phyloP scores from a whole-genome alignment of 2,113 vertebrate species.

The Eurypyga helias region DNA sequence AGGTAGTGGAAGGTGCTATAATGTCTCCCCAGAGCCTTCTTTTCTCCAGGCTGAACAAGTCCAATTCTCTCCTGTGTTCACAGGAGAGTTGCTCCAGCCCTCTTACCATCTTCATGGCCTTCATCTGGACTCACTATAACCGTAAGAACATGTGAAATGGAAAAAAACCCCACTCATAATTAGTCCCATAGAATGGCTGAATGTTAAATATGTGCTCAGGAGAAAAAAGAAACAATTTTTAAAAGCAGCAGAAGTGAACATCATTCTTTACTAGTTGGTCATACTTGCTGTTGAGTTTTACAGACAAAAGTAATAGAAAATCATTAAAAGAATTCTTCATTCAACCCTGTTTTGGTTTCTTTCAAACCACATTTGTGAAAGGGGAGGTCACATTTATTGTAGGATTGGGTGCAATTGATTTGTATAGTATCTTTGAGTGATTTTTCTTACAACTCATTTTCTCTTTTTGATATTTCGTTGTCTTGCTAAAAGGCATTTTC shows the following conservation, averaged over 20 bases:
- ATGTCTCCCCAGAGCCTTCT: too few relatives aligned
- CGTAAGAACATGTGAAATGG: not conserved
- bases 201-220: not conserved
- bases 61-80: too few relatives aligned
- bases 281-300: not conserved
- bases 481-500: not conserved
- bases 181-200: not conserved
- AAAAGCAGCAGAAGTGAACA: not conserved
- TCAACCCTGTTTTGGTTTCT: not conserved
- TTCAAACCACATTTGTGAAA: not conserved
- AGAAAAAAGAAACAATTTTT: not conserved
- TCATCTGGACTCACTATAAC: too few relatives aligned
- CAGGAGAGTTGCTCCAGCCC: too few relatives aligned
- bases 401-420: not conserved
- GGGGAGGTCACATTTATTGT: not conserved
- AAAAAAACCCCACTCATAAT: not conserved
- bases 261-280: not conserved
- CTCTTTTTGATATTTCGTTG: not conserved
- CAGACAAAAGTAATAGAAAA: not conserved
- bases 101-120: too few relatives aligned
- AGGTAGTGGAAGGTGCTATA: too few relatives aligned
- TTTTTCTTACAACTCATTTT: not conserved
- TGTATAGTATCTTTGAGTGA: rapidly evolving
- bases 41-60: too few relatives aligned
- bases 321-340: not conserved